These are phyloP conservation scores for Dryomyza anilis DNA, from an alignment of 2,888 invertebrate species.

Conservation along the genomic window DNA sequence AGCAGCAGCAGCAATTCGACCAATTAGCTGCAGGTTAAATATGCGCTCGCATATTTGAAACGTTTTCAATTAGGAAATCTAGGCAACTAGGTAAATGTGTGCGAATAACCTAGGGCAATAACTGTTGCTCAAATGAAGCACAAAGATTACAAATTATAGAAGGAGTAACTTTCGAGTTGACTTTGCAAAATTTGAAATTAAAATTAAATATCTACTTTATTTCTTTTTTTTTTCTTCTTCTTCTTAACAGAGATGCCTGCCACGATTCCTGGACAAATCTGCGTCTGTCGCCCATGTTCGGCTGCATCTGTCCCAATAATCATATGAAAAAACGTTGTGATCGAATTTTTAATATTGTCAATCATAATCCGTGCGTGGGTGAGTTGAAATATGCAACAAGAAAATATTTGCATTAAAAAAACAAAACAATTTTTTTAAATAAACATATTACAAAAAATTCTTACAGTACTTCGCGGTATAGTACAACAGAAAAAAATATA, in stretches of 20 bases:
- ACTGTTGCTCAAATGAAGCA: not conserved
- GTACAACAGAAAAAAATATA: not conserved
- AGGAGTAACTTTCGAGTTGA: not conserved
- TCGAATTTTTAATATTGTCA: constrained; percentile 84
- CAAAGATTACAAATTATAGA: not conserved
- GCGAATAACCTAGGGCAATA: not conserved
- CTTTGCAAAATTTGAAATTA: not conserved
- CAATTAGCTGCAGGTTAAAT: not conserved
- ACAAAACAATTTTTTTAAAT: constrained; percentile 26
- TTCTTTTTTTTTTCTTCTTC: constrained; percentile 1
- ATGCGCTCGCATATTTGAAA: not conserved
- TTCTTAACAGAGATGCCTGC: constrained; percentile 73
- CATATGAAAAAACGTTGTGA: constrained; percentile 88
- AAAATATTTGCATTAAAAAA: constrained; percentile 31
- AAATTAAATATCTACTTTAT: not conserved
- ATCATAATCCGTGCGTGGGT: constrained; percentile 94
- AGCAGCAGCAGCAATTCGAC: not conserved
- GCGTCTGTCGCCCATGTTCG: constrained; percentile 86
- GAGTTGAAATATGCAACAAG: constrained; percentile 62
- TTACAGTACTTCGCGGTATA: too few species aligned
- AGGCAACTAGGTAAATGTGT: not conserved
- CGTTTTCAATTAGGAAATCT: too few species aligned
- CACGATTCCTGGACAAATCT: constrained; percentile 88
- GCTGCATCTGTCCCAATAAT: constrained; percentile 90
- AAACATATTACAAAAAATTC: too few species aligned